These are phyloP conservation scores for Phataginus tricuspis DNA, from an alignment of 2,797 vertebrate genomes.

Conservation along the genomic window DNA sequence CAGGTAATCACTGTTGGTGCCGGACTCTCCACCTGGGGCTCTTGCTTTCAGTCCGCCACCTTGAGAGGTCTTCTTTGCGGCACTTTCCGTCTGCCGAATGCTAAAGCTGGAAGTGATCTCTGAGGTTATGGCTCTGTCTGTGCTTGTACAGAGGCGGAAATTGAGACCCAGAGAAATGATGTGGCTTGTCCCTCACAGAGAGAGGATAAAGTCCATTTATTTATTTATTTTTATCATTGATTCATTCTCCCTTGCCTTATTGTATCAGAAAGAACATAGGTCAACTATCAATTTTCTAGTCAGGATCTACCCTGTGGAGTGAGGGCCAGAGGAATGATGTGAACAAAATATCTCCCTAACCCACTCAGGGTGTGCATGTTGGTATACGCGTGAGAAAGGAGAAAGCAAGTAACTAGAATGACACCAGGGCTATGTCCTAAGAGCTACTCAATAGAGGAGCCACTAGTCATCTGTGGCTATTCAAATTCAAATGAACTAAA, in stretches of 20 bases:
- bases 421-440: background rate
- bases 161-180: background rate
- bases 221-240: background rate
- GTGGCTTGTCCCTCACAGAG: background rate
- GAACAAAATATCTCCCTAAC: background rate
- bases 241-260: background rate
- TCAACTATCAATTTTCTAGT: background rate
- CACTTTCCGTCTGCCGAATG: background rate
- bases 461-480: background rate
- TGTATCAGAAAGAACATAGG: background rate
- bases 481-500: background rate
- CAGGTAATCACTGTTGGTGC: constrained; percentile 62
- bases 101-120: background rate
- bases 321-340: background rate
- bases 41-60: background rate
- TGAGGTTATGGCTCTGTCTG: background rate
- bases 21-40: constrained; percentile 55
- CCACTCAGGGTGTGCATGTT: background rate
- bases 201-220: background rate
- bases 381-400: background rate
- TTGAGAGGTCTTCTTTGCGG: background rate
- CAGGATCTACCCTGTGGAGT: background rate
- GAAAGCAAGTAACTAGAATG: background rate
- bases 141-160: background rate
- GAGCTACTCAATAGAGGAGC: background rate